phyloP scores from a whole-genome alignment of 2,888 invertebrate species.

The Tubulanus polymorphus region DNA sequence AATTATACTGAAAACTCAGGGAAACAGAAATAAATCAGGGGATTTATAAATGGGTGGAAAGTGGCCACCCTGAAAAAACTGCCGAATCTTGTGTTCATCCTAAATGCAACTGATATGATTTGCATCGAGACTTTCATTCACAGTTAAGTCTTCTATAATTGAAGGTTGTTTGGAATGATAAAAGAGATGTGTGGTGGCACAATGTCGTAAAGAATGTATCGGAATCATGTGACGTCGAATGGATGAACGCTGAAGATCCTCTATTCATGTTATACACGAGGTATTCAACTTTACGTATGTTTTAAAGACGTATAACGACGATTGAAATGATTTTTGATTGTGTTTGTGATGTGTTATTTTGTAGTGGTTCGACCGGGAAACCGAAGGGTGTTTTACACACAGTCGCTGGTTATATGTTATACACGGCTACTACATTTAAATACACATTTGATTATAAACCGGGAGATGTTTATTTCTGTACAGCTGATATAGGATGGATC shows the following conservation, averaged over 20 bases:
- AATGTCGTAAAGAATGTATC: constrained; percentile 75
- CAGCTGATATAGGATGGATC: constrained; percentile 65
- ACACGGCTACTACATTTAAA: constrained; percentile 85
- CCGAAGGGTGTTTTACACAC: constrained; percentile 98
- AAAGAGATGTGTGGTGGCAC: constrained; percentile 87
- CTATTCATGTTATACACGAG: constrained; percentile 97
- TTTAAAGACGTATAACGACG: no score
- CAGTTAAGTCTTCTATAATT: background rate
- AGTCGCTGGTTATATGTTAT: constrained; percentile 89
- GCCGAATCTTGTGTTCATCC: background rate
- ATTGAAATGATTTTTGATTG: no score
- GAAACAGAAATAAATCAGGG: no score
- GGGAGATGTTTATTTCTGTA: constrained; percentile 54
- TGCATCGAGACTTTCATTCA: background rate
- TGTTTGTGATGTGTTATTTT: no score
- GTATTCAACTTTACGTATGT: no score
- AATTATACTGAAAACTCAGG: no score
- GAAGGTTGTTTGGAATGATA: constrained; percentile 52
- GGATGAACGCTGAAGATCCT: constrained; percentile 95
- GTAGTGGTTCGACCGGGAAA: constrained; percentile 88
- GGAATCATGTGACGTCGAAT: constrained; percentile 83
- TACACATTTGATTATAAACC: constrained; percentile 79
- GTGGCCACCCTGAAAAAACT: background rate
- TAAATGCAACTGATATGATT: background rate
- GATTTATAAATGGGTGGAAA: no score